A percentile compares a stretch with the other conserved stretches of the same genome.
Conservation (phyloP, 2,113 vertebrate genomes). For the Neogobius melanostomus region DNA sequence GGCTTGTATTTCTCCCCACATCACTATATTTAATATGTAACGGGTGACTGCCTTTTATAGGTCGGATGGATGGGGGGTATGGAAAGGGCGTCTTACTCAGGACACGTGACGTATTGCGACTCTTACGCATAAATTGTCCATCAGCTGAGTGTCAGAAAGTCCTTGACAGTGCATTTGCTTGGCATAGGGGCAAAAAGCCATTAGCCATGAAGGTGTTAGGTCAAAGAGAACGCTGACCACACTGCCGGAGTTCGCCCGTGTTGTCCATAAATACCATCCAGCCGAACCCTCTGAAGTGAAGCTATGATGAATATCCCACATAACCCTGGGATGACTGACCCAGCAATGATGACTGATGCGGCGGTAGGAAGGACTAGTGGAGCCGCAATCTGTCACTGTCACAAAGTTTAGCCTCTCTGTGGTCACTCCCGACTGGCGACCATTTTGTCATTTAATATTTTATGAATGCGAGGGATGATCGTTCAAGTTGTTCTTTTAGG, state of each 20-base stretch:
- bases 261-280: slow-evolving; percentile 69
- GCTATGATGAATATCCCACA: slow-evolving; percentile 67
- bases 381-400: slow-evolving; percentile 67
- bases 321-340: slow-evolving; percentile 73
- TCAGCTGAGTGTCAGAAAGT: slow-evolving; percentile 8
- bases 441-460: slow-evolving; percentile 19
- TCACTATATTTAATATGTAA: neutral
- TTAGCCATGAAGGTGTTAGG: slow-evolving; percentile 40
- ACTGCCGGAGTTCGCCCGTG: slow-evolving; percentile 37
- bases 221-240: slow-evolving; percentile 42
- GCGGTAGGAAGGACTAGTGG: slow-evolving; percentile 49
- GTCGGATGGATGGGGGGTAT: neutral
- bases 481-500: neutral
- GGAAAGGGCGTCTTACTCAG: slow-evolving; percentile 7
- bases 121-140: slow-evolving; percentile 19
- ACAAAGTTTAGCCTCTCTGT: slow-evolving; percentile 39
- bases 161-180: slow-evolving; percentile 29
- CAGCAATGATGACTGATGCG: slow-evolving; percentile 73
- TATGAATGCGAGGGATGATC: slow-evolving; percentile 12
- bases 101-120: neutral
- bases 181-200: slow-evolving; percentile 20
- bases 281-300: slow-evolving; percentile 48
- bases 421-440: slow-evolving; percentile 20
- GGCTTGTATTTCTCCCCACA: neutral
- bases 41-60: neutral